A percentile compares a stretch with the other conserved stretches of the same genome.
Evolutionary conservation across 1,140 invertebrate species (phyloP).

Genomic region (Yoshiicerus persimilis): DNA sequence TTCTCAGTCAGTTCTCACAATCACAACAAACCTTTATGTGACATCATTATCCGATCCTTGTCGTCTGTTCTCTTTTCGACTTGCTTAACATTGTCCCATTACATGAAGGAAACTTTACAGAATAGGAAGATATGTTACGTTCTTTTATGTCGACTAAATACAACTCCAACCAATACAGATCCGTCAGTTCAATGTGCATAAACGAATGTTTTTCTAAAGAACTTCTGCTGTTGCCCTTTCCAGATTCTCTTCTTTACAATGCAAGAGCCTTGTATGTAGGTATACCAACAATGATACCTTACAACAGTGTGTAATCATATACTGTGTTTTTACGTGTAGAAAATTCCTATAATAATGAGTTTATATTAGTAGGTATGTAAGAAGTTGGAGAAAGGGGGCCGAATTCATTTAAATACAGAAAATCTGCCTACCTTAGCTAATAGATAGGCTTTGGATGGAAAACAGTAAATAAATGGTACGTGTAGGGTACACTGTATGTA

Average conservation of each 20-base stretch:
- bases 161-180: neutral
- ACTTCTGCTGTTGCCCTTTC: neutral
- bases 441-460: neutral
- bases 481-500: neutral
- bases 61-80: neutral
- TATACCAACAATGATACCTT: neutral
- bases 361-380: neutral
- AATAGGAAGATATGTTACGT: neutral
- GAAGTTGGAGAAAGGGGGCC: neutral
- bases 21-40: conserved; percentile 34
- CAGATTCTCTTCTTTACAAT: neutral
- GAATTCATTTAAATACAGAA: neutral
- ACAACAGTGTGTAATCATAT: neutral
- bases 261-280: too few relatives aligned
- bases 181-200: neutral
- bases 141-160: neutral
- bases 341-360: too few relatives aligned
- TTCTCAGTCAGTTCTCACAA: conserved; percentile 12
- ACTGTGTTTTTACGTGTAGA: neutral
- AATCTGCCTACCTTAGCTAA: neutral
- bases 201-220: neutral
- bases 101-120: neutral
- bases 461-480: neutral
- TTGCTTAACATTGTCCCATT: neutral
- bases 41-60: conserved; percentile 23